A percentile compares a stretch with the other conserved stretches of the same genome.
Evolutionary conservation across 2,797 vertebrate genomes (phyloP).

Genomic region (Huso huso): DNA sequence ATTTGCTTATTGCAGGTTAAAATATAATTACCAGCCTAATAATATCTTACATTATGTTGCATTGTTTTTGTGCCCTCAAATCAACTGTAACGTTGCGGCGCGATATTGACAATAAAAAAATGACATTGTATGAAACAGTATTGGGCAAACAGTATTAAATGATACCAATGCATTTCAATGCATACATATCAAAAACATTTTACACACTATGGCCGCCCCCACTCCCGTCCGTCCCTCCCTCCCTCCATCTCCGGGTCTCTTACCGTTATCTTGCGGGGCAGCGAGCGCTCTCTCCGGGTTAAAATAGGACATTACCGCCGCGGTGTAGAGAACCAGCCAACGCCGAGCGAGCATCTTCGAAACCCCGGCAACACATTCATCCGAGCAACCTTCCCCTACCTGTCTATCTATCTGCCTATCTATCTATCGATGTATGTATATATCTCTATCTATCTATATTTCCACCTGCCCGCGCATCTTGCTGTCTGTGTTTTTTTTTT

Average conservation of each 20-base stretch:
- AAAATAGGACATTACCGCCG: slow-evolving; percentile 72
- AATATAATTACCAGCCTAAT: no score
- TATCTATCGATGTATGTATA: neutral
- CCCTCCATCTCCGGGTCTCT: slow-evolving; percentile 52
- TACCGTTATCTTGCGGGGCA: slow-evolving; percentile 60
- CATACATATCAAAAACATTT: no score
- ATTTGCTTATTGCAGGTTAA: no score
- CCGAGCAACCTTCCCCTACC: slow-evolving; percentile 42
- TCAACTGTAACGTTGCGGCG: no score
- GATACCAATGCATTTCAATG: no score
- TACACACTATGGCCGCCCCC: neutral
- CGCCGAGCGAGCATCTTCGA: slow-evolving; percentile 65
- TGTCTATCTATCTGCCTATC: neutral
- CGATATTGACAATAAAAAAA: neutral
- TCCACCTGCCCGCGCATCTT: no score
- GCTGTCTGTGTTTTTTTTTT: no score
- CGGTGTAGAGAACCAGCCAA: slow-evolving; percentile 58
- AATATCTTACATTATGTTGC: no score
- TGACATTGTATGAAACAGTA: neutral
- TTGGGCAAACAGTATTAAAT: neutral
- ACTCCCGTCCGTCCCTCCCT: slow-evolving; percentile 42
- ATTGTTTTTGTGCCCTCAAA: no score
- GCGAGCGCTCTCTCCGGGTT: slow-evolving; percentile 74
- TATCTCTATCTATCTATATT: no score
- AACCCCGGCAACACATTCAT: slow-evolving; percentile 56